Conservation (phyloP, 2,888 invertebrate species). For the Lobophora halterata region DNA sequence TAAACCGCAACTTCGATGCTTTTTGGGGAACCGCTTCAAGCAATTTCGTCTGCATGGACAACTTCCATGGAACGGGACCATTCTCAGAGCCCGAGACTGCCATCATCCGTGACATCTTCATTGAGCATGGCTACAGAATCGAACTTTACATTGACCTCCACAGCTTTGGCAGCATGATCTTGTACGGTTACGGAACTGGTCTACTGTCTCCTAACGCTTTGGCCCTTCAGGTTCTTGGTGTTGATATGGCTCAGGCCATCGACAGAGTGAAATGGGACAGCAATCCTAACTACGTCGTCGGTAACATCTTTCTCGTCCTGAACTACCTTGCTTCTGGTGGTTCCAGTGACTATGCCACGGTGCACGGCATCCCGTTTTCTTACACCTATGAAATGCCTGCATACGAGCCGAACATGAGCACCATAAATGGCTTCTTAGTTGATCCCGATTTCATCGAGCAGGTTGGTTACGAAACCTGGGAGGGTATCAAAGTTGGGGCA, state of each 20-base stretch:
- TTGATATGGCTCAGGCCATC: conserved; percentile 60
- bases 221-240: conserved; percentile 53
- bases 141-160: conserved; percentile 86
- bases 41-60: conserved; percentile 76
- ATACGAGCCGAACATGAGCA: conserved; percentile 54
- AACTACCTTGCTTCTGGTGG: conserved; percentile 83
- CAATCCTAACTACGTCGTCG: conserved; percentile 69
- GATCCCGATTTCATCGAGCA: conserved; percentile 73
- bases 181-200: conserved; percentile 51
- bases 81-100: conserved; percentile 85
- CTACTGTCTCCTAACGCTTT: conserved; percentile 66
- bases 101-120: conserved; percentile 78
- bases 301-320: conserved; percentile 68
- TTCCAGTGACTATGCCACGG: conserved; percentile 82
- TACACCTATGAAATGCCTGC: conserved; percentile 83
- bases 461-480: conserved; percentile 82
- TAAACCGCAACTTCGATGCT: conserved; percentile 87
- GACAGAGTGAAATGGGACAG: conserved; percentile 54
- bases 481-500: conserved; percentile 76
- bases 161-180: conserved; percentile 83
- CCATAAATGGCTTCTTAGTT: conserved; percentile 75
- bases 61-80: conserved; percentile 80
- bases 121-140: conserved; percentile 63
- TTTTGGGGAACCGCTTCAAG: conserved; percentile 81
- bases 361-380: conserved; percentile 69